A percentile compares a stretch with the other conserved stretches of the same genome.
Conservation (phyloP, 2,797 vertebrate species). For the Aphelocoma californica region DNA sequence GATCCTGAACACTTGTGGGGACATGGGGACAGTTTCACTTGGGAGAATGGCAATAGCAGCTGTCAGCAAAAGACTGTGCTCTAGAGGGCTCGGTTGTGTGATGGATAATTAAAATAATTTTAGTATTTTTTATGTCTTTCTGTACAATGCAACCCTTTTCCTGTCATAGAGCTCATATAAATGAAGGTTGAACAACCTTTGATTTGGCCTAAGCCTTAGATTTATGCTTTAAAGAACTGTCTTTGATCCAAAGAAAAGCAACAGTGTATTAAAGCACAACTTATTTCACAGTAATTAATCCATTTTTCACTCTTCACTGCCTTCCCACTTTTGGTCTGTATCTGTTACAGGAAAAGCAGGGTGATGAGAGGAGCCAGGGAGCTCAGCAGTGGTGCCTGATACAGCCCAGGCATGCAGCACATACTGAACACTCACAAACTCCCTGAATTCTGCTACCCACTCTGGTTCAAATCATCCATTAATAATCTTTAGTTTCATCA, state of each 20-base stretch:
- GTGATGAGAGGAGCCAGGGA: neutral
- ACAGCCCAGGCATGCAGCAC: neutral
- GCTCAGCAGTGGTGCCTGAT: rapidly evolving
- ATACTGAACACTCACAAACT: rapidly evolving
- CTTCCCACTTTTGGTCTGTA: neutral
- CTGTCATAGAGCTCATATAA: neutral
- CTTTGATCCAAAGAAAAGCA: neutral
- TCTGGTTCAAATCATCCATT: neutral
- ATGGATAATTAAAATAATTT: neutral
- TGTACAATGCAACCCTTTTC: neutral
- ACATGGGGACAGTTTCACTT: neutral
- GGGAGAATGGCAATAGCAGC: neutral
- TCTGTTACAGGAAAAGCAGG: rapidly evolving
- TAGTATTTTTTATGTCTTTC: neutral
- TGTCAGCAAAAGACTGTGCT: neutral
- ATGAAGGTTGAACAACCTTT: neutral
- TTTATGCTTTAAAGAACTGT: neutral
- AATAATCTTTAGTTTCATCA: too few relatives aligned
- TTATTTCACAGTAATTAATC: neutral
- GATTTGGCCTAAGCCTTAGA: neutral
- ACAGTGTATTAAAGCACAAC: neutral
- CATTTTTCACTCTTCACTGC: neutral
- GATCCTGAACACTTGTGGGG: neutral
- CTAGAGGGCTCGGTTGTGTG: neutral
- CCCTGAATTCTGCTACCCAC: neutral